Evolutionary conservation across 2,113 vertebrate species (phyloP).

Genomic region (Laticauda colubrina): DNA sequence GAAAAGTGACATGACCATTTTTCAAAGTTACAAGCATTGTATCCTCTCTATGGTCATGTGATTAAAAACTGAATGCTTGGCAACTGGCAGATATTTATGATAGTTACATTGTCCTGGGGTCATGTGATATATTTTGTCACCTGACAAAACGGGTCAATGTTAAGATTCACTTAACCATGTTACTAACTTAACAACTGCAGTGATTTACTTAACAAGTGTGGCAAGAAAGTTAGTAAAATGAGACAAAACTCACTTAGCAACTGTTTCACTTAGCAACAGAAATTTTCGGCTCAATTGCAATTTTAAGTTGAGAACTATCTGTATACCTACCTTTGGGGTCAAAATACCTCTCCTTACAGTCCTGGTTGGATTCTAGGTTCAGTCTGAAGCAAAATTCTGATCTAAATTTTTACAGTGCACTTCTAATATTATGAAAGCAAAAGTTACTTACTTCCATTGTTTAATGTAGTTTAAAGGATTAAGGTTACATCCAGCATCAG

Average conservation of each 20-base stretch:
- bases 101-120: background rate
- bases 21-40: background rate
- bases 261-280: background rate
- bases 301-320: background rate
- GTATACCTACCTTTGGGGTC: background rate
- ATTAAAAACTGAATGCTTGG: background rate
- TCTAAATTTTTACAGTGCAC: background rate
- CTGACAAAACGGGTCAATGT: background rate
- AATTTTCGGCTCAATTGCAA: background rate
- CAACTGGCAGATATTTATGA: background rate
- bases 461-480: slow-evolving; percentile 93
- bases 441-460: slow-evolving; percentile 93
- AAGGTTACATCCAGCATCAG: slow-evolving; percentile 88
- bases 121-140: background rate
- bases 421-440: background rate
- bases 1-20: background rate
- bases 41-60: background rate
- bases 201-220: background rate
- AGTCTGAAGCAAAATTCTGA: background rate
- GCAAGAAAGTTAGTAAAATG: background rate
- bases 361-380: background rate
- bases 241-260: background rate
- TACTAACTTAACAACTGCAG: background rate
- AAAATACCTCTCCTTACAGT: background rate
- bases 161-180: background rate